Evolutionary conservation across 2,888 invertebrate genomes (phyloP).

Genomic region (Ethmia dodecea): DNA sequence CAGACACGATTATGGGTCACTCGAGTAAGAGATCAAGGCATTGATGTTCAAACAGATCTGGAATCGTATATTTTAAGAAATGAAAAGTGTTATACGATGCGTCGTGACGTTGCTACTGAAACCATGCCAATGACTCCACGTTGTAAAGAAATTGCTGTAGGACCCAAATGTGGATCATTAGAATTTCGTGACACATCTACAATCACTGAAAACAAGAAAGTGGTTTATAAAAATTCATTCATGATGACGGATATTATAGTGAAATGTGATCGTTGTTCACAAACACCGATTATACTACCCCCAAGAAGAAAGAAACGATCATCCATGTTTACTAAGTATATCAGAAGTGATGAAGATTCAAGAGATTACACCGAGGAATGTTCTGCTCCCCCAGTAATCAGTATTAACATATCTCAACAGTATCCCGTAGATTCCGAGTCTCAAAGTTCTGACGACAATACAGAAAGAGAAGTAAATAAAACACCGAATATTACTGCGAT

Average conservation of each 20-base stretch:
- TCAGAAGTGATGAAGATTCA: constrained; percentile 27
- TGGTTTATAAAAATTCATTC: constrained; percentile 46
- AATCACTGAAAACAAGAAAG: constrained; percentile 44
- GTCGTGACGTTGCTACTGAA: constrained; percentile 56
- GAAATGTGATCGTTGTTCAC: constrained; percentile 45
- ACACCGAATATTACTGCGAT: constrained; percentile 30
- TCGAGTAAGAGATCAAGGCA: constrained; percentile 76
- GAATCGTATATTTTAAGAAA: constrained; percentile 51
- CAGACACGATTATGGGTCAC: constrained; percentile 74
- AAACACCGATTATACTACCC: constrained; percentile 50
- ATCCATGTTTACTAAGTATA: constrained; percentile 30
- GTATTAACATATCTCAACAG: constrained; percentile 78
- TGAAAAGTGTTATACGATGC: constrained; percentile 35
- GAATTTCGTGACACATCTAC: constrained; percentile 45
- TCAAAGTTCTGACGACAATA: constrained; percentile 70
- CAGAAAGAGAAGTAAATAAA: constrained; percentile 25
- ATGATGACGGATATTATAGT: constrained; percentile 52
- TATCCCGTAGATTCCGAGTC: constrained; percentile 62
- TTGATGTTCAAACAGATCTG: constrained; percentile 75
- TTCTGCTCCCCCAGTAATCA: constrained; percentile 67
- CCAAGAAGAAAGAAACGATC: constrained; percentile 49
- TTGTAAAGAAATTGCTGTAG: constrained; percentile 64
- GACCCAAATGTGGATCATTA: constrained; percentile 50
- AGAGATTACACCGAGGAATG: constrained; percentile 36
- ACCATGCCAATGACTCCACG: constrained; percentile 63